Conservation (phyloP, 1,140 invertebrate species). For the Acromyrmex charruanus region DNA sequence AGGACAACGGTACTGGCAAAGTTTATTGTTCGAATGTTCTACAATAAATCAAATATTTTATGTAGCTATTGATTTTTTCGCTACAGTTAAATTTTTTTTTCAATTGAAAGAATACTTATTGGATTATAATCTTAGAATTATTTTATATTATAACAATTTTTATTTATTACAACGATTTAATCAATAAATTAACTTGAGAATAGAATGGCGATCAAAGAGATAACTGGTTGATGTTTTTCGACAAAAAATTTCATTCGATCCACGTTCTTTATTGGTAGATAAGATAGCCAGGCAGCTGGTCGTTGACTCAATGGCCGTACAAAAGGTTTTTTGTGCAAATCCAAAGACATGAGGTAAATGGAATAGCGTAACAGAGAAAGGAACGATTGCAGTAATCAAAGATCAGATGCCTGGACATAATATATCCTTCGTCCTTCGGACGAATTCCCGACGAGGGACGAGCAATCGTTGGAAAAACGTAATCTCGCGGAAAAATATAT, state of each 20-base stretch:
- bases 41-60: not conserved
- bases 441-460: slow-evolving; percentile 16
- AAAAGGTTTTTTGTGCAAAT: slow-evolving; percentile 33
- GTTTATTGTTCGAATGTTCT: not conserved
- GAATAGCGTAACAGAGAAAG: slow-evolving; percentile 14
- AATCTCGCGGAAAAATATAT: slow-evolving; percentile 50
- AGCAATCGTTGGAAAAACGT: slow-evolving; percentile 38
- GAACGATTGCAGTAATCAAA: slow-evolving; percentile 55
- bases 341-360: not conserved
- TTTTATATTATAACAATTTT: not conserved
- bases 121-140: not conserved
- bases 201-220: not conserved
- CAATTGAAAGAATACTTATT: not conserved
- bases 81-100: not conserved
- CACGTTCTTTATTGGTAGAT: slow-evolving; percentile 7
- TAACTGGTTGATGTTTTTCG: not conserved
- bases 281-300: not conserved
- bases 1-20: not conserved
- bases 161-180: no score
- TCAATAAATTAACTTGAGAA: not conserved
- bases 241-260: slow-evolving; percentile 13
- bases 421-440: slow-evolving; percentile 32
- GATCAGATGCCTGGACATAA: slow-evolving; percentile 53
- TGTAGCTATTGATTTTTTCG: not conserved
- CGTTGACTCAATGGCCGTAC: slow-evolving; percentile 19